Evolutionary conservation across 2,888 invertebrate species (phyloP), one percentile per base, ranked within the genome.

Genomic region (Apeira syringaria): DNA sequence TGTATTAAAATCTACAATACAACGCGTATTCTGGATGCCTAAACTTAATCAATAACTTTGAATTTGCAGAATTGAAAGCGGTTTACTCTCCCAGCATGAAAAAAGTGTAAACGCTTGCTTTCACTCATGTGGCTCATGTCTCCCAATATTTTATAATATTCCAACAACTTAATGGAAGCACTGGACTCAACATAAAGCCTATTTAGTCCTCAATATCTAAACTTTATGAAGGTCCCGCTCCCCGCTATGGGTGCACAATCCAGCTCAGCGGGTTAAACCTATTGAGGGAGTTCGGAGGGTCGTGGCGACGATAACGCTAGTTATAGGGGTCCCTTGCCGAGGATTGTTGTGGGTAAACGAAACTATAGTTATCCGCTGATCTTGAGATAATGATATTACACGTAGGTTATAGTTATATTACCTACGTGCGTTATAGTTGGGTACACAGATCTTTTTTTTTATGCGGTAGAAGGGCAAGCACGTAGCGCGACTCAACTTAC

Each of bases 221-320:
- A 26, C 7, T 42, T 31, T 26, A 27, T 35, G 26, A 11, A 34
- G 34, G 34, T 34, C n/a, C 9, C 24, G 9, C 25, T 34, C n/a
- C 9, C 24, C 6, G 15, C 9, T 22, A 33, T 22, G 20, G 20
- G n/a, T 31, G 10, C 11, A 22, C 8, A 6, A 4, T 20, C 15
- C 7, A 20, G 7, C 20, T 20, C 7, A 5, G 20, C 7, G 8
- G 24, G 34, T 13, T 20, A 7, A 22, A 27, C 28, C 33, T 9
- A 20, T 27, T 15, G 20, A 15, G 12, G 15, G 38, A 39, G 32
- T 20, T 22, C 12, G 27, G 5, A 33, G 9, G 31, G 32, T 18
- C 27, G 34, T 7, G 15, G 10, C 17, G 15, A 15, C 20, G 32
- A 39, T 39, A 39, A 12, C 6, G 12, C 15, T 39, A 39, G 32